Base-by-base conservation (phyloP, 1,140 invertebrate genomes). In the Oscheius sp. region DNA sequence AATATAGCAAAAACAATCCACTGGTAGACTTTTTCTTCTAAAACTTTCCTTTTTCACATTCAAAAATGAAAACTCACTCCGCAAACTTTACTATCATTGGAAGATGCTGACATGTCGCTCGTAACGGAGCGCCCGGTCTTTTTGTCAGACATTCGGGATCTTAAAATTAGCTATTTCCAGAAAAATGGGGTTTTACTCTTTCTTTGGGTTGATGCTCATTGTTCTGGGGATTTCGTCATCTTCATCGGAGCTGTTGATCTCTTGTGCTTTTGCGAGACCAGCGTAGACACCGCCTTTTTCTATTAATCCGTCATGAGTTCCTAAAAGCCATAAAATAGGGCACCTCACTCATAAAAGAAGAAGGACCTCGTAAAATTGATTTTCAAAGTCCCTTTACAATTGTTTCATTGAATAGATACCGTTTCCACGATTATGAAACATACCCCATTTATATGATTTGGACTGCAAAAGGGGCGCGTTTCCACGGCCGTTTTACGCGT, bases 191-290 rank as follows among this genome's bases (percentile, higher is more conserved):
- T 42, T 42, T 42, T 55, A 55, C 49, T 63, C 4, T n/a, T 32
- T 34, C 26, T 13, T 63, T 1, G 61, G 35, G 7, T 26, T 13
- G 10, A n/a, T 10, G 18, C 61, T 63, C 10, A 26, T 32, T 10
- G 35, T 63, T 26, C n/a, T 34, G 32, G 31, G 1, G 0, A 32
- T 32, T 36, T 63, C 61, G 10, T 32, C 7, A 7, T 34, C 31
- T 10, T 15, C 36, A 10, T 38, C 26, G 36, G 10, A 0, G 15
- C 15, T 34, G 36, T 34, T 26, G 18, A 63, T 34, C 31, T 63
- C 61, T 67, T 67, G 64, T 10, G 35, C 35, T 58, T 62, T 58
- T 18, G 72, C 75, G 68, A 94, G 85, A 78, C 90, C 89, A 84
- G 64, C 64, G 31, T 67, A 67, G 36, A 55, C 62, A 10, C 64